Percentiles rank a stretch among this genome's conserved stretches.
phyloP scores from a whole-genome alignment of 1,140 invertebrate species.

The Caenorhabditis briggsae region DNA sequence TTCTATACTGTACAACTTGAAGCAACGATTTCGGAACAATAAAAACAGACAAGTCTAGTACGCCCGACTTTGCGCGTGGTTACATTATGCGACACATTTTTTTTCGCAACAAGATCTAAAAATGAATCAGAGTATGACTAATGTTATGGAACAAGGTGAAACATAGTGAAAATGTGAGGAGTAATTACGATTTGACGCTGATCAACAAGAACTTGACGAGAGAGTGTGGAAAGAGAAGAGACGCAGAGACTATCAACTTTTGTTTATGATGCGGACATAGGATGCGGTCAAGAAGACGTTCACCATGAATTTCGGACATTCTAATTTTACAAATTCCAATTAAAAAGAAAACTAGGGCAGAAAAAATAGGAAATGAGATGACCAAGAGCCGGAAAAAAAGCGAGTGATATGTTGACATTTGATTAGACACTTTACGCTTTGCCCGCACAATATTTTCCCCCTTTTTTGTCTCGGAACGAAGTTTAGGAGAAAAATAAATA shows the following conservation, averaged over 20 bases:
- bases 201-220: conserved; percentile 24
- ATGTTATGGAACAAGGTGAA: neutral
- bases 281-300: neutral
- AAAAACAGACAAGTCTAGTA: no score
- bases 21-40: no score
- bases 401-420: conserved; percentile 51
- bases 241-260: neutral
- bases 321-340: neutral
- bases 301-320: neutral
- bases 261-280: conserved; percentile 25
- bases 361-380: conserved; percentile 30
- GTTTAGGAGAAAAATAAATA: neutral
- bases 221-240: neutral
- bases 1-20: no score
- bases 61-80: no score
- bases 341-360: neutral
- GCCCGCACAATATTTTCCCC: conserved; percentile 11
- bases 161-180: conserved; percentile 13
- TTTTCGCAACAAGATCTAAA: neutral
- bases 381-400: conserved; percentile 44
- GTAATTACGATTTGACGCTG: conserved; percentile 43
- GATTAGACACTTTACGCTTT: conserved; percentile 50
- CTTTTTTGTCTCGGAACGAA: neutral
- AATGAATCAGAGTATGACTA: conserved; percentile 50
- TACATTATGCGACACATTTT: neutral